Evolutionary conservation across 2,888 invertebrate genomes (phyloP).

Genomic region (Pasiphila rectangulata): DNA sequence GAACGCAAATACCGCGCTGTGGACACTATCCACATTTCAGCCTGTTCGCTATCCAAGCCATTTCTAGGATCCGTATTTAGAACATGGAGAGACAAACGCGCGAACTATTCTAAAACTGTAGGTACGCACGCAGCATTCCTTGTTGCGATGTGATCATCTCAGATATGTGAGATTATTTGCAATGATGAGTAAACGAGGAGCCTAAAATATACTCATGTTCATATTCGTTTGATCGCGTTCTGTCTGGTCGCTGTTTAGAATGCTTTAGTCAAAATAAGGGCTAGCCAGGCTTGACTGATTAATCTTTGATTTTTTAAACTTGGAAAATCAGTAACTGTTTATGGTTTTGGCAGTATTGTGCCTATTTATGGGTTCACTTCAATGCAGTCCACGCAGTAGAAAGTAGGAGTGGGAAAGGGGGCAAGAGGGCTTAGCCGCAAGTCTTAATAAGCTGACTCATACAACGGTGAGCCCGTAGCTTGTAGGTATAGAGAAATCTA

Average conservation of each 20-base stretch:
- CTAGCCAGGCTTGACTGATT: too few species aligned
- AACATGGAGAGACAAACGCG: constrained; percentile 41
- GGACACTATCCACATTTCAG: constrained; percentile 26
- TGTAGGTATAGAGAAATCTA: constrained; percentile 34
- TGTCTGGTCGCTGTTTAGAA: neutral
- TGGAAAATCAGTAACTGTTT: neutral
- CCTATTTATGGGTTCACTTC: constrained; percentile 19
- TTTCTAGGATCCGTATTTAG: constrained; percentile 46
- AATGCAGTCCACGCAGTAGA: constrained; percentile 41
- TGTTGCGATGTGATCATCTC: constrained; percentile 20
- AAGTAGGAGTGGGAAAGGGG: constrained; percentile 51
- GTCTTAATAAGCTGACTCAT: constrained; percentile 41
- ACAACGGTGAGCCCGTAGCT: constrained; percentile 28
- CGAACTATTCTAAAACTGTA: constrained; percentile 31
- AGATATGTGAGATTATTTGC: constrained; percentile 22
- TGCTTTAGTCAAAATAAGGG: neutral
- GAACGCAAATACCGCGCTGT: constrained; percentile 9
- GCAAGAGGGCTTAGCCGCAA: constrained; percentile 39
- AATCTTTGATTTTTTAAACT: too few species aligned
- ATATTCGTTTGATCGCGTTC: neutral
- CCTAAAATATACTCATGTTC: constrained; percentile 4
- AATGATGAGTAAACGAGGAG: constrained; percentile 16
- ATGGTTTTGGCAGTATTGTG: constrained; percentile 14
- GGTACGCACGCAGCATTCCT: constrained; percentile 26
- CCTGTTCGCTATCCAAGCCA: constrained; percentile 17